Evolutionary conservation across 2,113 vertebrate genomes (phyloP).

Genomic region (Dunckerocampus dactyliophorus): DNA sequence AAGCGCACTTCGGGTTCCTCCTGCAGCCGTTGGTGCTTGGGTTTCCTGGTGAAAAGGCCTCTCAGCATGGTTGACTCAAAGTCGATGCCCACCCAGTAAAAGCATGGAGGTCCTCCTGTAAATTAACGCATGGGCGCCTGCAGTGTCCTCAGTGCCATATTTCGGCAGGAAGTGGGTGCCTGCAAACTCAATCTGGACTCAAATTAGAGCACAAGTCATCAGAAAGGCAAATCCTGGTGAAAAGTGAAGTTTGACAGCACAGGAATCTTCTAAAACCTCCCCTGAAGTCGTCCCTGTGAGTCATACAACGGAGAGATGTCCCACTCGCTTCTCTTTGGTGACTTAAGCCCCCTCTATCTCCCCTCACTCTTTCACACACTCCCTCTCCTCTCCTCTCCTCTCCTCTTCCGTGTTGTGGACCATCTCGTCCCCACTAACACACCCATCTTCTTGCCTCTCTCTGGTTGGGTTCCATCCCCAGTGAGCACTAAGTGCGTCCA

Average conservation of each 20-base stretch:
- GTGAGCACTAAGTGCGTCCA: constrained; percentile 49
- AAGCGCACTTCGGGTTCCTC: constrained; percentile 76
- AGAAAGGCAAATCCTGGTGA: no score
- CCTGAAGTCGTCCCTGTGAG: no score
- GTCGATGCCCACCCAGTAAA: background rate
- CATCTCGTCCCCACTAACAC: constrained; percentile 21
- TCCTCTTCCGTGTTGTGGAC: constrained; percentile 11
- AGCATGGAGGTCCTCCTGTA: background rate
- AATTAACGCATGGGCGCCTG: no score
- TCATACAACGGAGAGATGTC: background rate
- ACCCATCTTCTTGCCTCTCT: constrained; percentile 37
- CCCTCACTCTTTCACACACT: background rate
- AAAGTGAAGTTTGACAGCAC: no score
- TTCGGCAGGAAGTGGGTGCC: no score
- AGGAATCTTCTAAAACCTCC: no score
- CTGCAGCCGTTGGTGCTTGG: constrained; percentile 73
- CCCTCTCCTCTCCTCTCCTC: background rate
- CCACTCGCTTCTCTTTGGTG: constrained; percentile 1
- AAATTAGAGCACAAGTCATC: no score
- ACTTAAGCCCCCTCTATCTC: background rate
- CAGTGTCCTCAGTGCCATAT: no score
- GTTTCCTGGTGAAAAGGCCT: constrained; percentile 71
- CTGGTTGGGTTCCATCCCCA: constrained; percentile 42
- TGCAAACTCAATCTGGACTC: no score
- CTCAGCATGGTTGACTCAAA: constrained; percentile 56